Conservation (phyloP, 37 sponge, comb jelly and placozoan species). For the Ephydatia muelleri region DNA sequence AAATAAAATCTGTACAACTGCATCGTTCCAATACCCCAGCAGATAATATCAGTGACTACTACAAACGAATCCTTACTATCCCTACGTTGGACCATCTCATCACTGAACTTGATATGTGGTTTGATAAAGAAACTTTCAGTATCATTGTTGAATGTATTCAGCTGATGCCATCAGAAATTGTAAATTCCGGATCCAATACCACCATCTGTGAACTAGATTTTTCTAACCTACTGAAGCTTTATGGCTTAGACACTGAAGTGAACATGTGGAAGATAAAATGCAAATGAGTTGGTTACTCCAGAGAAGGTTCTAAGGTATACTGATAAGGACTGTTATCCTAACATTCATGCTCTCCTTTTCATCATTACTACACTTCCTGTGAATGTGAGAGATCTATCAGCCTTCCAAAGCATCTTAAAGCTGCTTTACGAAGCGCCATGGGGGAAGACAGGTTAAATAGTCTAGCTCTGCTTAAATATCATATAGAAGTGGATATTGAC, state of each 20-base stretch:
- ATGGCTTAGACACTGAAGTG: conserved; percentile 46
- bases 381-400: conserved; percentile 71
- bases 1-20: no score
- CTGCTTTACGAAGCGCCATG: neutral
- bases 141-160: conserved; percentile 44
- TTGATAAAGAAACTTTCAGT: conserved; percentile 24
- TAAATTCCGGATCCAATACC: neutral
- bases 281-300: conserved; percentile 16
- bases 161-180: conserved; percentile 33
- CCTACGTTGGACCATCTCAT: conserved; percentile 40
- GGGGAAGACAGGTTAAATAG: no score
- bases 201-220: conserved; percentile 3
- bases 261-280: conserved; percentile 53
- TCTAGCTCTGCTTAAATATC: no score
- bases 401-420: conserved; percentile 36
- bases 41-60: conserved; percentile 13
- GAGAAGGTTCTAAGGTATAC: conserved; percentile 30
- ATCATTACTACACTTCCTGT: conserved; percentile 69
- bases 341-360: conserved; percentile 43
- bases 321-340: conserved; percentile 49
- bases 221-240: conserved; percentile 14
- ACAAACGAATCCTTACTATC: conserved; percentile 39
- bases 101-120: conserved; percentile 39
- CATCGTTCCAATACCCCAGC: conserved; percentile 51
- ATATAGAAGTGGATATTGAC: no score